Evolutionary conservation across 2,888 invertebrate species (phyloP), one percentile per base, ranked within the genome.

Genomic region (Eutolmus rufibarbis): DNA sequence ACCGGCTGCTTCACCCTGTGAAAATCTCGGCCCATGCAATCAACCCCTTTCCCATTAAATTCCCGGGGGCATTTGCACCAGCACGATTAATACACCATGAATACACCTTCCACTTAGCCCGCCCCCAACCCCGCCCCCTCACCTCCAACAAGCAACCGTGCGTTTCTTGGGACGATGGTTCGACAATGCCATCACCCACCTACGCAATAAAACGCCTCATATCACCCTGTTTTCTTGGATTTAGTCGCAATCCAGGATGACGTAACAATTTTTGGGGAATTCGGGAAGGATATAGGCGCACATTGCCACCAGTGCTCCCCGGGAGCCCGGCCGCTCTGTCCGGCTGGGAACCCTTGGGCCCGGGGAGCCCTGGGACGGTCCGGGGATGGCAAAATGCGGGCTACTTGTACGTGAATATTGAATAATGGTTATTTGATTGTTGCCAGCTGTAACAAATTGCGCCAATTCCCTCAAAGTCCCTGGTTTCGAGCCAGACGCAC

Each of bases 351-450:
- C 23, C 23, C 28, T 28, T 9, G 23, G 28, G 34, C 23, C 28
- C 19, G 23, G 23, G 28, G 34, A 5, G 1, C 66, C 12, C 28
- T 28, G 12, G 28, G 1, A 57, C 12, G 40, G 40, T 12, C 12
- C 40, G 40, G 66, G 34, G 40, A 1, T 23, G 23, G 66, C 66
- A 84, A 85, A 85, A 85, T 86, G 37, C 76, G 31, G 19, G 34
- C 43, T 77, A 77, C 56, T 88, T 81, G 87, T 87, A 88, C 88
- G 88, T 87, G 87, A 87, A 87, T 88, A 88, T 88, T 88, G 87
- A 88, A 88, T 88, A 88, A 88, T 88, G 88, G 84, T 87, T 87
- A 88, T 88, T 87, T 88, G 88, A 88, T 88, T 88, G 88, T 88
- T 86, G 76, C 88, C 88, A 88, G 88, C 87, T 88, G 88, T 87